Evolutionary conservation across 2,113 vertebrate genomes (phyloP), one percentile per base, ranked within the genome.

Genomic region (Cyanoderma ruficeps): DNA sequence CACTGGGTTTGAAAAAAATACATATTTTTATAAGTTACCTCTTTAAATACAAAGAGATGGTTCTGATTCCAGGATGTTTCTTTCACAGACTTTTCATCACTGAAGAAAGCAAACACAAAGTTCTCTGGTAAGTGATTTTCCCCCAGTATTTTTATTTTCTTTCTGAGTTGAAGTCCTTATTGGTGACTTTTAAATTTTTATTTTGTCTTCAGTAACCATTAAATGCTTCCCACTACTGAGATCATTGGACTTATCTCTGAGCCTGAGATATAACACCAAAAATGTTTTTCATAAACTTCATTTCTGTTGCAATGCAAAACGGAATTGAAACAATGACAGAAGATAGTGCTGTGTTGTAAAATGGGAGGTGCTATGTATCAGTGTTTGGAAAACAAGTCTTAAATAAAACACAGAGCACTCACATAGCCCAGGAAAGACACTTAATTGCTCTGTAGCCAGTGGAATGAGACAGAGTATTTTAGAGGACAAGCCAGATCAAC

Each of bases 1-100:
- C 25, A 72, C 21, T 42, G 46, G 11, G 8, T 22, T 90, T 86
- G 25, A 47, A 74, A 87, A 70, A 77, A 61, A 5, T 2, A 25
- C 2, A 9, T 33, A 0, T 77, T 28, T 84, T 76, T 33, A 11
- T 33, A 69, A 74, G 28, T 97, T 97, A 98, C 98, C 98, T 96
- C 47, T 91, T 90, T 56, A 92, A 77, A 79, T 60, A 59, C 65
- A 72, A 97, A 94, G 56, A 94, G 68, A 68, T 93, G 71, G 20
- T 92, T 93, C 37, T 90, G 80, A 46, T 79, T 89, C 93, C 77
- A 82, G 46, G 47, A 42, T 55, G 89, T 33, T 89, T 92, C 90
- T 88, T 91, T 64, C 49, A 65, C 55, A 85, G 60, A 37, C 21
- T 46, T 7, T 2, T 42, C 13, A 2, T 52, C 46, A 55, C 98